These are phyloP conservation scores for Epinephelus lanceolatus DNA, from an alignment of 2,113 vertebrate genomes.

Conservation along the genomic window DNA sequence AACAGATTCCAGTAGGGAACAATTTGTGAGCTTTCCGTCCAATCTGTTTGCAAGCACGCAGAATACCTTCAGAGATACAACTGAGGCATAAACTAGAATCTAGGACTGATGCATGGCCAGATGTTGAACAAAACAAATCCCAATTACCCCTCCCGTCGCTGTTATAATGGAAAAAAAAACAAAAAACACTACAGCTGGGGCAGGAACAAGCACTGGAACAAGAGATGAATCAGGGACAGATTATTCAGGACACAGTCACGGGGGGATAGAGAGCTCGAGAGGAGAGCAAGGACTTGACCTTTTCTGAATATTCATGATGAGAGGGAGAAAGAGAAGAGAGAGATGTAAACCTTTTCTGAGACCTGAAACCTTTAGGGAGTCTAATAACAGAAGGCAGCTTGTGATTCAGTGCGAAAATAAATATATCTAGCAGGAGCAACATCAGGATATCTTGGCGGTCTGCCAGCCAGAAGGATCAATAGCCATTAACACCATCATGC, in stretches of 20 bases:
- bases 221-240: constrained; percentile 71
- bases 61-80: constrained; percentile 19
- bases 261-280: constrained; percentile 46
- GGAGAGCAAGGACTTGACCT: constrained; percentile 66
- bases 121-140: constrained; percentile 66
- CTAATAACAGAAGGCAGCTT: constrained; percentile 31
- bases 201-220: constrained; percentile 68
- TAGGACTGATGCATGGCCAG: constrained; percentile 51
- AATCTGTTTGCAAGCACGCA: neutral
- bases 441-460: constrained; percentile 53
- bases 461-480: constrained; percentile 72
- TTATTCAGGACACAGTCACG: constrained; percentile 71
- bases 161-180: neutral
- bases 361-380: constrained; percentile 25
- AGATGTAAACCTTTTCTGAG: constrained; percentile 40
- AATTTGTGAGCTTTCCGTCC: neutral
- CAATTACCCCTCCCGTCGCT: constrained; percentile 52
- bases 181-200: constrained; percentile 4
- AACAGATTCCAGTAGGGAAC: neutral
- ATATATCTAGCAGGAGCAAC: constrained; percentile 43
- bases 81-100: constrained; percentile 27
- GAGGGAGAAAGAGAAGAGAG: constrained; percentile 17
- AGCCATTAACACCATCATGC: constrained; percentile 70
- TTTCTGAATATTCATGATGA: constrained; percentile 69
- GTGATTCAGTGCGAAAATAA: constrained; percentile 60